These are phyloP conservation scores for Pimephales promelas DNA, from an alignment of 2,113 vertebrate genomes.

Conservation along the genomic window DNA sequence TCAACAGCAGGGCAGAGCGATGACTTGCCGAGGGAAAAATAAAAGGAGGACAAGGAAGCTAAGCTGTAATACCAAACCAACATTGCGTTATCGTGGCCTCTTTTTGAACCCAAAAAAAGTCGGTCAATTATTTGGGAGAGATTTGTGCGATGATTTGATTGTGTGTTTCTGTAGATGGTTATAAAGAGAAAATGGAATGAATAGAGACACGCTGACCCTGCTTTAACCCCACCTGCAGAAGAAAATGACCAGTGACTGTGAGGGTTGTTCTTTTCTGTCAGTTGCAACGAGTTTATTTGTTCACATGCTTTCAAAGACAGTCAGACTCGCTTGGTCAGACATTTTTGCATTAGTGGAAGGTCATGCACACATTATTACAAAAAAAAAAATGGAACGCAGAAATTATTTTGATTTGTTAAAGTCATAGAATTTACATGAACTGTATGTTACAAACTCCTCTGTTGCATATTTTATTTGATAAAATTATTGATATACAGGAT, in stretches of 20 bases:
- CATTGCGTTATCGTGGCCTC: conserved; percentile 31
- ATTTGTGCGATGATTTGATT: conserved; percentile 30
- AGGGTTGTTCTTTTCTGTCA: not conserved
- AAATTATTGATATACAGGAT: not conserved
- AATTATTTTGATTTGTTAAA: not conserved
- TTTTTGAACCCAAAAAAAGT: conserved; percentile 39
- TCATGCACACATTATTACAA: no score
- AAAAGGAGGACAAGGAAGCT: conserved; percentile 1
- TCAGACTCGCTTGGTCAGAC: not conserved
- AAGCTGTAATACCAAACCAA: conserved; percentile 6
- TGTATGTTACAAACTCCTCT: not conserved
- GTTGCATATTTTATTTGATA: not conserved
- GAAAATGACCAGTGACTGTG: conserved; percentile 24
- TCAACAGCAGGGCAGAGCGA: conserved; percentile 45
- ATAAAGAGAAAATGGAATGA: not conserved
- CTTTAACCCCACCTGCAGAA: conserved; percentile 12
- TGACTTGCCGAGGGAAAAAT: not conserved
- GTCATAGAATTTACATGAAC: not conserved
- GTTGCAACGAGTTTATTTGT: not conserved
- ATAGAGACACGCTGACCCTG: not conserved
- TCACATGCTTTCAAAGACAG: not conserved
- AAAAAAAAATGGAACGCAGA: not conserved
- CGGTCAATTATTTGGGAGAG: conserved; percentile 2
- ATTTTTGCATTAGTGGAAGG: not conserved
- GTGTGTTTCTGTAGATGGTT: conserved; percentile 7